Conservation (phyloP, 1,140 invertebrate genomes). For the Spodoptera litura region DNA sequence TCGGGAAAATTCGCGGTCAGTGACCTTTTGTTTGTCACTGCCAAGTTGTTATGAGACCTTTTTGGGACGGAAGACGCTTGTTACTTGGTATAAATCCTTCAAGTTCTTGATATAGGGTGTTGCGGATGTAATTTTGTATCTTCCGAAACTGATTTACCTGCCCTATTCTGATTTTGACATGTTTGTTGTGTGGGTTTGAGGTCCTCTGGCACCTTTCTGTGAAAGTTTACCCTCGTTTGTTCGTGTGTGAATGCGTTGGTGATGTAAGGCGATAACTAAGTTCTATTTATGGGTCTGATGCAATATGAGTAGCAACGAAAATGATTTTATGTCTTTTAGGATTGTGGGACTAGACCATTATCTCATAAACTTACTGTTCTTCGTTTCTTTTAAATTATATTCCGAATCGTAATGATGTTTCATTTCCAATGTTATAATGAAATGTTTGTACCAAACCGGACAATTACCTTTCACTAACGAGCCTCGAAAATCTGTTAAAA, state of each 20-base stretch:
- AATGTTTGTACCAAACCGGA: conserved; percentile 24
- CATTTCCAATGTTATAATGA: neutral
- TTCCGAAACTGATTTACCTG: neutral
- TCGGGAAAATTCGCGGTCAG: neutral
- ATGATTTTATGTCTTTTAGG: too few relatives aligned
- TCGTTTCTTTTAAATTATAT: too few relatives aligned
- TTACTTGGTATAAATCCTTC: conserved; percentile 17
- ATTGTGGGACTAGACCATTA: too few relatives aligned
- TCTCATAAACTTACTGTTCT: too few relatives aligned
- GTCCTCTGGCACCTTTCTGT: neutral
- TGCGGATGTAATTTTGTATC: neutral
- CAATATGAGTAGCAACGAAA: too few relatives aligned
- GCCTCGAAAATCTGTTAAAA: conserved; percentile 30
- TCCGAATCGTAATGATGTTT: too few relatives aligned
- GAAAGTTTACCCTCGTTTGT: neutral
- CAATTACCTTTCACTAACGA: conserved; percentile 29
- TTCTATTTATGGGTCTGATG: neutral
- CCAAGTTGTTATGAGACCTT: neutral
- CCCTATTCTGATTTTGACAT: neutral
- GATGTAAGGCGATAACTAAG: too few relatives aligned
- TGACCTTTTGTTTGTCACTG: conserved; percentile 32
- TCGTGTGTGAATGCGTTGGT: too few relatives aligned
- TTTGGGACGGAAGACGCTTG: conserved; percentile 3
- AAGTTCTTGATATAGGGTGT: neutral
- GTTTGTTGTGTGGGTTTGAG: neutral